Base-by-base conservation (phyloP, 2,888 invertebrate genomes). In the Rhyacophila evoluta region DNA sequence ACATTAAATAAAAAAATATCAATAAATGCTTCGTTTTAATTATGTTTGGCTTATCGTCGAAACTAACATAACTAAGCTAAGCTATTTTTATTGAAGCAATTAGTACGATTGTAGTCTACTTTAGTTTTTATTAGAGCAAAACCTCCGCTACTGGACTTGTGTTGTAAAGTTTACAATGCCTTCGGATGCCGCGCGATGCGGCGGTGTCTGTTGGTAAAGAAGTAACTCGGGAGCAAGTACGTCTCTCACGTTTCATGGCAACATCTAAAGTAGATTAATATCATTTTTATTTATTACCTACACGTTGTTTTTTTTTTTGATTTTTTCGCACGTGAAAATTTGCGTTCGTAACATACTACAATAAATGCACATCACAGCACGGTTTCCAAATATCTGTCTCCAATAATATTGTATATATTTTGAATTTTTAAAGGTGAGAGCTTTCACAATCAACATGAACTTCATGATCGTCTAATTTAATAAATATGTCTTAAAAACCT, bases 221-320 rank as follows among this genome's bases (percentile, higher is more conserved):
- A 78, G 78, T 78, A 78, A 74, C 71, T 39, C 74, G 78, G 78
- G 78, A 78, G 78, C 78, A 19, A 39, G 37, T 55, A 1, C 55
- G 55, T 55, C 78, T 78, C 78, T 78, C 78, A 78, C 77, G 77
- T 77, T 77, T 6, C 77, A 41, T 70, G 70, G 78, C 71, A 74
- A 70, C 74, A 74, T 78, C 73, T 74, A 78, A 78, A 78, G 69
- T 74, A 41, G 78, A 78, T 78, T 78, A 78, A 78, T 55, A 78
- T 78, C 74, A 78, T 74, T 78, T 78, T 74, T 36, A 41, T 11
- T 28, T n/a, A 39, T 37, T 70, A 41, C 74, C 74, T 78, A 15
- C 28, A 28, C 2, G 2, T 3, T 8, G 10, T 3, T 25, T 8
- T 10, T 25, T 55, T 55, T n/a, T 55, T 55, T 55, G 3, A 3